Evolutionary conservation across 92 coral and sea anemone species (phyloP), one percentile per base, ranked within the genome.

Genomic region (Actinernus sp.): DNA sequence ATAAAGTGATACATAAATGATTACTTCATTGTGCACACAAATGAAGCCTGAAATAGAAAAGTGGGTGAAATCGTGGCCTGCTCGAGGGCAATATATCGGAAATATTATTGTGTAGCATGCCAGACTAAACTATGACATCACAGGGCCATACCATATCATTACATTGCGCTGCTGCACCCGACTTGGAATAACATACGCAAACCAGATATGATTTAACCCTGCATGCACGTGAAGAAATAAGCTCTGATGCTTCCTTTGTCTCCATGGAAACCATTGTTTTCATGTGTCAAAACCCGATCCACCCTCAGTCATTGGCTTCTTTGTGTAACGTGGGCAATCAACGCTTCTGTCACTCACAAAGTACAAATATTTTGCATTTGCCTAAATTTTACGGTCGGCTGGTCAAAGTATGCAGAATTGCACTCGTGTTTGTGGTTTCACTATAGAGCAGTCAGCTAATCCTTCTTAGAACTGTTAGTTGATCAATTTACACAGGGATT

Each of bases 341-440:
- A 36, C 41, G 14, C 8, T 36, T 36, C 41, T 36, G 41, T 36
- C 41, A 14, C 8, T 36, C 14, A 14, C 41, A 36, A 7, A 36
- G 14, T 7, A 36, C 41, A 7, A 7, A 36, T 7, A 8, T 45
- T 45, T 45, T 17, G 21, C 5, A 4, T 74, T 63, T 63, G 74
- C 73, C 40, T 40, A 63, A 40, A 74, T 74, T 74, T 38, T 49
- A 60, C 56, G 81, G 65, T 41, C 63, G 81, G 47, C 19, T 54
- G 81, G 31, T 41, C 26, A 19, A 49, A 63, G 81, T 48, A 74
- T 74, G 62, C 24, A 12, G 21, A 8, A 23, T 45, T 45, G 22
- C 22, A 45, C 18, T 18, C 21, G 52, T 45, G 52, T 18, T n/a
- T n/a, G n/a, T n/a, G n/a, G n/a, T n/a, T n/a, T n/a, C n/a, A 45